Base-by-base conservation (phyloP, 2,888 invertebrate species). In the Andrena minutula region DNA sequence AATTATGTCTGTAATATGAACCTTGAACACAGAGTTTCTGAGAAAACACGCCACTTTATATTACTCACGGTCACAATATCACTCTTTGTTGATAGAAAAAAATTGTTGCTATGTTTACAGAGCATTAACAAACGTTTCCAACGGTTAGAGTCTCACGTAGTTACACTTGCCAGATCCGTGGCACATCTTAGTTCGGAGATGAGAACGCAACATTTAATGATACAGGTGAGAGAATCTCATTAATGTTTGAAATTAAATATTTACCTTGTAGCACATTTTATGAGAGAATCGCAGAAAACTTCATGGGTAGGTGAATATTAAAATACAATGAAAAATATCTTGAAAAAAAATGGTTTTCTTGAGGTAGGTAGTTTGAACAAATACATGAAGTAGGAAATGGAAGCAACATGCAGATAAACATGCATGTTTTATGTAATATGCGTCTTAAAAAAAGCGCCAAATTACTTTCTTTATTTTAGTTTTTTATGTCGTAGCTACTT, bases 151-250 rank as follows among this genome's bases (percentile, higher is more conserved):
- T 97, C 98, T 0, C 98, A 98, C 94, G 98, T 98, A 65, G 98
- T 98, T 72, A 98, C 98, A 1, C 94, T 98, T 84, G 98, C 98
- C 0, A 95, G 98, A 77, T 98, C 98, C 64, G 98, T 98, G 28
- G 98, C 98, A 20, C 98, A 98, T 94, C 95, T 98, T 56, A 98
- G 98, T 51, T 97, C 97, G 3, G 98, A 98, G 95, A 97, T 98
- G 97, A 94, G 98, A 82, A 97, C 98, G 0, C 98, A 98, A 92
- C 98, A 98, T 93, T 95, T 97, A 79, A 97, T 98, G 95, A 97
- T 97, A 94, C 97, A 95, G 94, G 95, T 95, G 88, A 89, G 89
- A 86, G 61, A 71, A 75, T 70, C 65, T 68, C 68, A 65, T 81
- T 65, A 75, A 69, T 58, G 30, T 78, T 70, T 23, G 8, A 28